Evolutionary conservation across 2,888 invertebrate species (phyloP).

Genomic region (Cheilosia pagana): DNA sequence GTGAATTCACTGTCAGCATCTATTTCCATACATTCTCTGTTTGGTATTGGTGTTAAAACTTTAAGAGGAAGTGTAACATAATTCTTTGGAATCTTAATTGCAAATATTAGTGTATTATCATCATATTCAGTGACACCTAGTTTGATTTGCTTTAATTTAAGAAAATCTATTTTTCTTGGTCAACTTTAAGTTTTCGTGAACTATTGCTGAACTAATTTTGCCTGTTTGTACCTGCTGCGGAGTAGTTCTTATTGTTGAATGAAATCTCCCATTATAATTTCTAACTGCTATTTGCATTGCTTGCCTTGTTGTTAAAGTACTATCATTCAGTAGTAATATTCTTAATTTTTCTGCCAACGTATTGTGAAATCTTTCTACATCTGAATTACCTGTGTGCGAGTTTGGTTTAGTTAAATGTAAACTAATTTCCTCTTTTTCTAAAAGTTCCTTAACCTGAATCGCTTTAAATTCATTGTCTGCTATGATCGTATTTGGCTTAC

Average conservation of each 20-base stretch:
- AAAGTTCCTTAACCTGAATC: too few relatives aligned
- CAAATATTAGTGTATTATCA: conserved; percentile 31
- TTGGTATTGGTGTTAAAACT: conserved; percentile 51
- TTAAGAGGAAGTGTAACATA: conserved; percentile 30
- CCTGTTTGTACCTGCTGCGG: too few relatives aligned
- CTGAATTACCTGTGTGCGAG: too few relatives aligned
- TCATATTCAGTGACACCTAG: conserved; percentile 22
- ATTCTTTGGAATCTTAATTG: conserved; percentile 49
- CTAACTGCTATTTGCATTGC: too few relatives aligned
- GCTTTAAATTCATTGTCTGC: conserved; percentile 58
- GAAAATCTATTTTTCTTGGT: conserved; percentile 49
- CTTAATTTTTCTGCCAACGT: too few relatives aligned
- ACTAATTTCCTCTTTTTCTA: too few relatives aligned
- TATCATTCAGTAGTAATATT: too few relatives aligned
- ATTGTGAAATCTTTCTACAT: too few relatives aligned
- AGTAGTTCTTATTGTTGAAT: too few relatives aligned
- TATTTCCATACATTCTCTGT: conserved; percentile 40
- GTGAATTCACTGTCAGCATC: neutral
- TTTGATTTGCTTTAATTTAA: conserved; percentile 48
- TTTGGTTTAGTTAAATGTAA: too few relatives aligned
- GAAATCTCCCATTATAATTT: too few relatives aligned
- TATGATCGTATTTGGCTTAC: conserved; percentile 70
- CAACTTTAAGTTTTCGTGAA: conserved; percentile 49
- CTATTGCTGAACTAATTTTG: conserved; percentile 61
- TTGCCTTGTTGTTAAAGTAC: too few relatives aligned